Evolutionary conservation across 2,113 vertebrate species (phyloP).

Genomic region (Cyanoderma ruficeps): DNA sequence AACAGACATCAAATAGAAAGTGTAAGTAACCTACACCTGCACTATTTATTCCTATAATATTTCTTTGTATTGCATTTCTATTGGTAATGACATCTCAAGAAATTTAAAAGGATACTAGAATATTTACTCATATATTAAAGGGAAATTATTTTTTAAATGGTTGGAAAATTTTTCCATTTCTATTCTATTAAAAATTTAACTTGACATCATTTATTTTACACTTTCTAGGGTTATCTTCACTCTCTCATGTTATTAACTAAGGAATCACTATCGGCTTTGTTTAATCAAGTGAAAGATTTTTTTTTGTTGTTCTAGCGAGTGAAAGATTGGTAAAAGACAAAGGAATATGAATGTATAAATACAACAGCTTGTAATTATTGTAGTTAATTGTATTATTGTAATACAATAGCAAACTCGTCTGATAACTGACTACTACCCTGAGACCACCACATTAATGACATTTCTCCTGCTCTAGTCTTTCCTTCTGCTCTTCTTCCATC

Average conservation of each 20-base stretch:
- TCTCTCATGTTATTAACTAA: not conserved
- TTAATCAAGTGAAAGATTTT: not conserved
- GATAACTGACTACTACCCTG: not conserved
- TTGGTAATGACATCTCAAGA: not conserved
- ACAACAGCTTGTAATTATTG: not conserved
- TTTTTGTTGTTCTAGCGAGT: not conserved
- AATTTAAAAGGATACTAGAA: not conserved
- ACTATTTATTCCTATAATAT: not conserved
- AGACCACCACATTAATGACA: rapidly evolving
- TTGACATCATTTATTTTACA: not conserved
- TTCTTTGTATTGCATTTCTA: not conserved
- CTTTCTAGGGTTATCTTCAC: not conserved
- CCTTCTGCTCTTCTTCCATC: not conserved
- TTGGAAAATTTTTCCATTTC: not conserved
- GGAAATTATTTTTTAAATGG: not conserved
- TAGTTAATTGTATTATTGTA: not conserved
- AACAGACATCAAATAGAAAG: not conserved
- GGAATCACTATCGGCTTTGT: not conserved
- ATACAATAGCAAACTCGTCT: not conserved
- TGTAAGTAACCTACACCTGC: not conserved
- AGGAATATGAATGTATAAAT: not conserved
- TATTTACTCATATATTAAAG: not conserved
- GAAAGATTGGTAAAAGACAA: not conserved
- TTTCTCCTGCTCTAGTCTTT: not conserved
- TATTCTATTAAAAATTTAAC: not conserved